Base-by-base conservation (phyloP, 2,888 invertebrate species). In the Epirrhoe tristata region DNA sequence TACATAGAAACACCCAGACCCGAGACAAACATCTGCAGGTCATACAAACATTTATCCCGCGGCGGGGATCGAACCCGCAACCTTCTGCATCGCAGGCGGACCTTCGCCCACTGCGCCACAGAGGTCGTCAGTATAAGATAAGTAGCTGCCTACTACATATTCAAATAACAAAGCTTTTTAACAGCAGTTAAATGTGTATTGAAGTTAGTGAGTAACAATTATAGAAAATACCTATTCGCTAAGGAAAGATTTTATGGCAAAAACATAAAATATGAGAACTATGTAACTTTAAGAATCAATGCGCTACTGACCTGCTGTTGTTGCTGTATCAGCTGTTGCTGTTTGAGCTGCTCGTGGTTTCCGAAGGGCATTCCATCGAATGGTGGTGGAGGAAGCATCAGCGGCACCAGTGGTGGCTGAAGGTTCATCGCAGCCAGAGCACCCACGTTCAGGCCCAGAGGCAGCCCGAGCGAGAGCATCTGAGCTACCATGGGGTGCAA, bases 401-500 rank as follows among this genome's bases (percentile, higher is more conserved):
- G 95, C 17, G 97, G 97, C 81, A 98, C 97, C 76, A 98, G 89
- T 0, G 98, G 98, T 31, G 98, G 98, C 83, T 98, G 98, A 61
- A 99, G 94, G 89, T 98, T 98, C 98, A 99, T 98, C 46, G 98
- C 98, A 17, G 98, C 98, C 69, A 98, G 90, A 6, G 97, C 96
- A 52, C 96, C 96, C 81, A 97, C 94, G 84, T 97, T 97, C 71
- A 97, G 91, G 14, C 97, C 97, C 69, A 97, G 89, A 1, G 97
- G 97, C 72, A 97, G 89, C 1, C 97, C 97, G 94, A 97, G 95
- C 79, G 97, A 96, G 87, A 97, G 95, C 97, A 98, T 97, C 81
- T 96, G 96, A 74, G 97, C 96, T 95, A 99, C 97, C 94, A 99
- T 95, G 55, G 98, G 98, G 82, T 98, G 98, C 82, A 98, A 96